Evolutionary conservation across 2,888 invertebrate genomes (phyloP).

Genomic region (Ophioninae sp.): DNA sequence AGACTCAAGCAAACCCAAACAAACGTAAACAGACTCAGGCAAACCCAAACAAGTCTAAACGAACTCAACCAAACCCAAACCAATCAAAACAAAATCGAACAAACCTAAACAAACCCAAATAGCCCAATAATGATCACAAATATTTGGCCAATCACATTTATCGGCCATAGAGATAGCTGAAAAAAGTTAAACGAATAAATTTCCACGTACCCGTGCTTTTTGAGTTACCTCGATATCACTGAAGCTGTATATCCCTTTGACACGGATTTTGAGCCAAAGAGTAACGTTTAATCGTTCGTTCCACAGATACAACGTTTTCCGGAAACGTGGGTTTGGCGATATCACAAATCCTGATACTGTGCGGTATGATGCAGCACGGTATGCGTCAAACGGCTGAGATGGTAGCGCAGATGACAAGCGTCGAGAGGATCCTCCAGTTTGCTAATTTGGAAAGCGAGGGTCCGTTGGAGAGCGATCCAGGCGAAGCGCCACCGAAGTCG

Average conservation of each 20-base stretch:
- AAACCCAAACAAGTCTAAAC: neutral
- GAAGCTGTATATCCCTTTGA: too few species aligned
- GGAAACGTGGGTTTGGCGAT: constrained; percentile 88
- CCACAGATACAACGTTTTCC: constrained; percentile 81
- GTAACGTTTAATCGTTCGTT: too few species aligned
- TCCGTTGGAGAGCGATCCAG: constrained; percentile 84
- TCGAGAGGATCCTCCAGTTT: constrained; percentile 91
- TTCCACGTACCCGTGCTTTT: too few species aligned
- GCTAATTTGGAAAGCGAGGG: constrained; percentile 88
- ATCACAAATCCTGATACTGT: constrained; percentile 87
- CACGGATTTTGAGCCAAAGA: too few species aligned
- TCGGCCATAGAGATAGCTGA: too few species aligned
- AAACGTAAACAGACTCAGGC: too few species aligned
- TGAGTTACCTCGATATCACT: neutral
- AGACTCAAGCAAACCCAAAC: neutral
- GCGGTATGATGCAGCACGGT: constrained; percentile 91
- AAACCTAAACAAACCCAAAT: too few species aligned
- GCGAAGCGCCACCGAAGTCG: constrained; percentile 82
- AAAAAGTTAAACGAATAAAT: too few species aligned
- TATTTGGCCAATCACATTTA: too few species aligned
- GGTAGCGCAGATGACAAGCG: constrained; percentile 90
- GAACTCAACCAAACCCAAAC: neutral
- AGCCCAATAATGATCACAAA: too few species aligned
- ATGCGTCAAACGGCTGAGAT: constrained; percentile 91
- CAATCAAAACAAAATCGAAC: too few species aligned